Evolutionary conservation across 2,797 vertebrate species (phyloP), one percentile per base, ranked within the genome.

Genomic region (Sebastiscus albofasciatus): DNA sequence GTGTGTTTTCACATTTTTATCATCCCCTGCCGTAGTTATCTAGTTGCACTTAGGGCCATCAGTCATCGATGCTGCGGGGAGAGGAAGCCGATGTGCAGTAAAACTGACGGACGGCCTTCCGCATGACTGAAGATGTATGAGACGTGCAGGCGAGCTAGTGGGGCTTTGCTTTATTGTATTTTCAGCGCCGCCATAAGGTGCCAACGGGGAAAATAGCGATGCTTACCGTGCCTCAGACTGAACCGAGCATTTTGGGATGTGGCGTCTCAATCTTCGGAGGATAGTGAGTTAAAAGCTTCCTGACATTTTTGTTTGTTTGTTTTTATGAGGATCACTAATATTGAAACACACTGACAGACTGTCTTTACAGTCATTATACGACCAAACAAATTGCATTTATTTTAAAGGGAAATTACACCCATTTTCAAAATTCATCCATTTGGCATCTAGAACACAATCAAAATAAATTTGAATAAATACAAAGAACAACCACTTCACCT

Each of bases 1-100:
- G 93, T 95, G 92, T 93, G 90, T 93, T 94, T 93, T 94, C 92
- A 92, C 90, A 85, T 92, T 94, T 95, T 94, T 92, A 93, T 95
- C 91, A 93, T 94, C 87, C 85, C 85, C 81, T 54, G 87, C 89
- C 58, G 71, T 93, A 87, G 93, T 92, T 93, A 92, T 92, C 87
- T 90, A 87, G 90, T 84, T 87, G 83, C 89, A 89, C 89, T 92
- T 92, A 89, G 80, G 81, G 73, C 91, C 92, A 95, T 96, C 93
- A 85, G 85, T 96, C 95, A 95, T 93, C 52, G 73, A 77, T 54
- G 90, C 80, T 49, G 90, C 77, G 72, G 80, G 79, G 87, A 89
- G 83, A 84, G 92, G 92, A 94, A 93, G 93, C 91, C 90, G 81
- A 86, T 89, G 89, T 90, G 93, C 94, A 92, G 93, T 96, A 95